phyloP scores from a whole-genome alignment of 2,797 vertebrate species.

The Poecile montanus region DNA sequence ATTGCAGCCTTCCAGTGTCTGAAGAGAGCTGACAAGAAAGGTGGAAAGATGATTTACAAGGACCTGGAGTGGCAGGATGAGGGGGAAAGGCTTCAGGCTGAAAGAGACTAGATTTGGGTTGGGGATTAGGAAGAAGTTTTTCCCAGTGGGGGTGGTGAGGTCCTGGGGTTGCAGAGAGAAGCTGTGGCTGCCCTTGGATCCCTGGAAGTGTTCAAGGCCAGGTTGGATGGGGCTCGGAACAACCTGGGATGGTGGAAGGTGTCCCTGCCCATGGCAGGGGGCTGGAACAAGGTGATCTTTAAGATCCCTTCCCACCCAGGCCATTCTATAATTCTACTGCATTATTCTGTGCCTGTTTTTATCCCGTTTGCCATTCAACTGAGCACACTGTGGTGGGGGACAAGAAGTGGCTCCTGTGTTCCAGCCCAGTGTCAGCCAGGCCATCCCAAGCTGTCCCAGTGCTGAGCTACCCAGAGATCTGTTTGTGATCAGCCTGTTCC shows the following conservation, averaged over 20 bases:
- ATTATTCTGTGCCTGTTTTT: background rate
- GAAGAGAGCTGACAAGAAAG: background rate
- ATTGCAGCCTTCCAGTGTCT: background rate
- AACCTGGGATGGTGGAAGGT: accelerated
- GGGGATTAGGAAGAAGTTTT: background rate
- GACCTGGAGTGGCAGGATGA: background rate
- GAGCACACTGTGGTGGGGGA: background rate
- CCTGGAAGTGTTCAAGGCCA: background rate
- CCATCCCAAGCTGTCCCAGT: background rate
- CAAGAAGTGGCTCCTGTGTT: background rate
- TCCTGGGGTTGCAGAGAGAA: background rate
- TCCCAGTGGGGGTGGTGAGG: accelerated
- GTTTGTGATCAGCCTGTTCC: background rate
- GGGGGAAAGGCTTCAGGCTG: background rate
- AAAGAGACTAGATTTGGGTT: background rate
- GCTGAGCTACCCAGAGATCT: background rate
- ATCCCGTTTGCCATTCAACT: background rate
- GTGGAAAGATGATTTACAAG: background rate
- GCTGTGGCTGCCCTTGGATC: background rate
- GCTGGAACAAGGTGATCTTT: background rate
- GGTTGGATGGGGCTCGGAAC: accelerated
- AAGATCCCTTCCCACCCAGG: background rate
- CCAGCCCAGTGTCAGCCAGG: background rate
- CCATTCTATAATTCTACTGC: accelerated
- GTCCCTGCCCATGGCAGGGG: background rate